Evolutionary conservation across 2,797 vertebrate genomes (phyloP), one percentile per base, ranked within the genome.

Genomic region (Fringilla coelebs): DNA sequence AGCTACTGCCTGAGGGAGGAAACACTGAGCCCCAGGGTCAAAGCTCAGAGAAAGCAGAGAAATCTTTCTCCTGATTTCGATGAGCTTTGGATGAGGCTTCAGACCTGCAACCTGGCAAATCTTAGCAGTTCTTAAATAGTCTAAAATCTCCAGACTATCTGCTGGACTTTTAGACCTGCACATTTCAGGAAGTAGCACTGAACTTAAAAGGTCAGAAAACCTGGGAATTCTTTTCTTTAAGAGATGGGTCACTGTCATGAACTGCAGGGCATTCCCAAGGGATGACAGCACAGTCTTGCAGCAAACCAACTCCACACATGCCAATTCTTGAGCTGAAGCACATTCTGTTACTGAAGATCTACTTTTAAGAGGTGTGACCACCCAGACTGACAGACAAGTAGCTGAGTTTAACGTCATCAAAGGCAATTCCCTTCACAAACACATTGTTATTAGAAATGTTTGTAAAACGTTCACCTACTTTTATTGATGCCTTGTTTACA

Each of bases 401-500:
- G 63, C 9, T 74, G 62, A 68, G 78, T 60, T 52, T 26, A 65
- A 81, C 4, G 7, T 63, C 54, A 90, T 2, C 80, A 89, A 54
- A 92, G 71, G 95, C 91, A 93, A 94, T 66, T 93, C 83, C 74
- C 83, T 92, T 55, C 20, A 20, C 95, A 94, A 88, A 85, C 89
- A 96, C 94, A 95, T 4, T 16, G 83, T 90, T 83, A 93, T 84
- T 63, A 93, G 88, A 95, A 93, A 94, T 88, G 91, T 78, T 90
- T 93, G 72, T 91, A 94, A 90, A 96, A 96, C 38, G 65, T 91
- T 90, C 96, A 97, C 98, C 95, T 98, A 98, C 98, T 98, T 98
- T 98, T 98, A 97, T 97, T 98, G 97, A 98, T 98, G 98, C 99
- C 99, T 99, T 99, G 99, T 98, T 99, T 99, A 98, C 99, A 99